Evolutionary conservation across 2,113 vertebrate genomes (phyloP).

Genomic region (Heliornis fulica): DNA sequence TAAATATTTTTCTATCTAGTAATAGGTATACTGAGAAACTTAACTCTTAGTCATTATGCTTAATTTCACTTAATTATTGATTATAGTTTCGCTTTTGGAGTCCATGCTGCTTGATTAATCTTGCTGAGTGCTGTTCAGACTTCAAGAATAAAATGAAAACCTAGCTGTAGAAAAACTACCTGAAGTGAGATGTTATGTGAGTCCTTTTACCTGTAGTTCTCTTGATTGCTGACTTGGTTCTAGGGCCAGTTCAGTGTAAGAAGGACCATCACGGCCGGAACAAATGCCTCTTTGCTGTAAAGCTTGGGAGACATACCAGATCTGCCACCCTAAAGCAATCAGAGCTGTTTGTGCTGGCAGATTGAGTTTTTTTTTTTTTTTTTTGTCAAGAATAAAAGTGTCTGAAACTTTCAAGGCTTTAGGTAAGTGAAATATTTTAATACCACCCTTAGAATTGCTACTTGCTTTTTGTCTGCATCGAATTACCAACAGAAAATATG

Average conservation of each 20-base stretch:
- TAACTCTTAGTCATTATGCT: neutral
- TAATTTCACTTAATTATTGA: neutral
- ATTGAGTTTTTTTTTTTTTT: too few relatives aligned
- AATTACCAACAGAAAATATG: neutral
- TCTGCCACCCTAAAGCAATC: neutral
- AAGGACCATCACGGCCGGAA: neutral
- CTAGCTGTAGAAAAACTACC: neutral
- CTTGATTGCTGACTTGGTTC: neutral
- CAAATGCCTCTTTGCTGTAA: neutral
- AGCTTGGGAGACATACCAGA: neutral
- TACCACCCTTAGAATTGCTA: neutral
- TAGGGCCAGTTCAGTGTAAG: neutral
- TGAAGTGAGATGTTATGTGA: neutral
- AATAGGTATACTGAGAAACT: neutral
- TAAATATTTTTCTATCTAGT: neutral
- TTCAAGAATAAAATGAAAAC: neutral
- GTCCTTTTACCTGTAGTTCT: neutral
- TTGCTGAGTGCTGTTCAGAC: neutral
- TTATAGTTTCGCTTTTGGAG: neutral
- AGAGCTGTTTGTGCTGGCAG: neutral
- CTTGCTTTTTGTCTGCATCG: neutral
- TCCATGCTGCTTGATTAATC: neutral
- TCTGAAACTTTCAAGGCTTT: neutral
- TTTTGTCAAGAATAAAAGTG: neutral
- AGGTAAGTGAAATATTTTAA: neutral